These are phyloP conservation scores for Laspeyria flexula DNA, from an alignment of 2,888 invertebrate genomes.

Conservation along the genomic window DNA sequence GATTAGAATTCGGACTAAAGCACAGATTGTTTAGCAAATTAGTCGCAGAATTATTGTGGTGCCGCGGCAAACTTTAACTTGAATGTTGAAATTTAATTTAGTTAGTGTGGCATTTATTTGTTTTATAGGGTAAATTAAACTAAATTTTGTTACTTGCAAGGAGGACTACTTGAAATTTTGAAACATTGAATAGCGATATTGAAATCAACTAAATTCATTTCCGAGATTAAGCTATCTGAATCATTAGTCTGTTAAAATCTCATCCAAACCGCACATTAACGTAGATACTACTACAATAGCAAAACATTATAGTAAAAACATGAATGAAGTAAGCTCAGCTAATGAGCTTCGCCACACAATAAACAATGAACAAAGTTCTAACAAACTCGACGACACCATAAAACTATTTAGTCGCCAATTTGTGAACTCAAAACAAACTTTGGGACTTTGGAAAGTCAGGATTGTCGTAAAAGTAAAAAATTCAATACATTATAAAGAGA, in stretches of 20 bases:
- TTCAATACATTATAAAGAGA: slow-evolving; percentile 53
- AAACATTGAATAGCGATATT: too few species aligned
- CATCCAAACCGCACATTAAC: too few species aligned
- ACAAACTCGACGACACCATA: slow-evolving; percentile 37
- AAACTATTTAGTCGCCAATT: slow-evolving; percentile 43
- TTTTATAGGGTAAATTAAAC: too few species aligned
- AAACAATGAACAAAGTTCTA: slow-evolving; percentile 35
- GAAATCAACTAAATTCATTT: too few species aligned
- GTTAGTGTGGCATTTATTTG: background rate
- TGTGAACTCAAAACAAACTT: slow-evolving; percentile 55
- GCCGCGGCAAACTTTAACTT: background rate
- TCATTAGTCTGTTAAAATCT: too few species aligned
- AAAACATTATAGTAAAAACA: background rate
- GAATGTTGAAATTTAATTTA: background rate
- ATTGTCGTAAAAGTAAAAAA: slow-evolving; percentile 43
- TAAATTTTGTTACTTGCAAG: too few species aligned
- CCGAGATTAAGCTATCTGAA: too few species aligned
- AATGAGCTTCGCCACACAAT: slow-evolving; percentile 32
- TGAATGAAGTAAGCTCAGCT: slow-evolving; percentile 22
- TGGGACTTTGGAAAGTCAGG: slow-evolving; percentile 54
- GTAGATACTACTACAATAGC: background rate
- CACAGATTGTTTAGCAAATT: slow-evolving; percentile 27
- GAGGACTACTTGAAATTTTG: too few species aligned
- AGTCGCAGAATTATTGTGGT: background rate
- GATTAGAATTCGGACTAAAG: slow-evolving; percentile 33